A percentile compares a stretch with the other conserved stretches of the same genome.
Conservation (phyloP, 2,888 invertebrate genomes). For the Taphrorychus bicolor region DNA sequence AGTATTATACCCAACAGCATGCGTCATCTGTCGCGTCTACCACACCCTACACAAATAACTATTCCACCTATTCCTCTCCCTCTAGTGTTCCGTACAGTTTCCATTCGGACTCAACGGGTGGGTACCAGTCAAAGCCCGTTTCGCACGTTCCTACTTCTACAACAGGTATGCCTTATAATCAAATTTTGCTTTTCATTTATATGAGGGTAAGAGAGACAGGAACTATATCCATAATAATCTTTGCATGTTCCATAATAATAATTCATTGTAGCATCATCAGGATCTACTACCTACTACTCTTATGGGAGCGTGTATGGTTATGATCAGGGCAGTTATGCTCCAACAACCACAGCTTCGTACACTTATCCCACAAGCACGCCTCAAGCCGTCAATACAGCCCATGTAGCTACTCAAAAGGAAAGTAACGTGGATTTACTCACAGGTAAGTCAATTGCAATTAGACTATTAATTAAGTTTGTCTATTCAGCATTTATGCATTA, state of each 20-base stretch:
- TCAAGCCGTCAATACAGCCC: constrained; percentile 15
- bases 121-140: too few relatives aligned
- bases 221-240: too few relatives aligned
- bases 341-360: too few relatives aligned
- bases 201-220: too few relatives aligned
- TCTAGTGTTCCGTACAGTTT: constrained; percentile 23
- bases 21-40: constrained; percentile 47
- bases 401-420: constrained; percentile 38
- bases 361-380: constrained; percentile 10
- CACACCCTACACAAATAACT: constrained; percentile 35
- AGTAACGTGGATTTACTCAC: constrained; percentile 62
- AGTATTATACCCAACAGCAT: constrained; percentile 48
- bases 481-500: too few relatives aligned
- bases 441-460: constrained; percentile 18
- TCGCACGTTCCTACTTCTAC: background rate
- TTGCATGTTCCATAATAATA: too few relatives aligned
- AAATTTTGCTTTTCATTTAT: too few relatives aligned
- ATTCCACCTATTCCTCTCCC: constrained; percentile 49
- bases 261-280: too few relatives aligned
- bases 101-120: too few relatives aligned
- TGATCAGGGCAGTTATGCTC: constrained; percentile 13
- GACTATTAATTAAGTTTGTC: too few relatives aligned
- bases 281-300: background rate
- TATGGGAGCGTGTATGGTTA: constrained; percentile 38
- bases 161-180: background rate